These are phyloP conservation scores for Mesorhabditis sp. DNA, from an alignment of 2,888 invertebrate genomes.

Conservation along the genomic window DNA sequence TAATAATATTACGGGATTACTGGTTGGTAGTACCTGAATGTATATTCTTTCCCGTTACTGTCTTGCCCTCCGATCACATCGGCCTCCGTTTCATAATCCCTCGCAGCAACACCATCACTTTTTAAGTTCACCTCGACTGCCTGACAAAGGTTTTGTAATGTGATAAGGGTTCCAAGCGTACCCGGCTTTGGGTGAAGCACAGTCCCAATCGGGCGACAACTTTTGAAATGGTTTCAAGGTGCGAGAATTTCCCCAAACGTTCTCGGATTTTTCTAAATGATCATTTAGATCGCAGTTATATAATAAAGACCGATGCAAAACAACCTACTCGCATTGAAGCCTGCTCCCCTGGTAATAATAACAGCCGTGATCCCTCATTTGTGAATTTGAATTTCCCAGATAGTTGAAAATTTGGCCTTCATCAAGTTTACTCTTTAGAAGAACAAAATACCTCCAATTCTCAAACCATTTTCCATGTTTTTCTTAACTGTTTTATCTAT, in stretches of 20 bases:
- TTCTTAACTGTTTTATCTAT: constrained; percentile 36
- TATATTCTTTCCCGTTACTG: too few relatives aligned
- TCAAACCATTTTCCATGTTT: constrained; percentile 34
- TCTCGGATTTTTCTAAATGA: too few relatives aligned
- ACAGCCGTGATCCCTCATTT: constrained; percentile 55
- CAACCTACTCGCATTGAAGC: too few relatives aligned
- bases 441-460: constrained; percentile 33
- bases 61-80: constrained; percentile 36
- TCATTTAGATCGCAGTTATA: too few relatives aligned
- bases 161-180: background rate
- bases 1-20: too few relatives aligned
- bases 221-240: constrained; percentile 54
- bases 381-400: constrained; percentile 56
- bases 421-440: too few relatives aligned
- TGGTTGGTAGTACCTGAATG: too few relatives aligned
- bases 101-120: constrained; percentile 10
- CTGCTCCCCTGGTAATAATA: constrained; percentile 30
- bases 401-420: constrained; percentile 41
- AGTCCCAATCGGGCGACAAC: constrained; percentile 59
- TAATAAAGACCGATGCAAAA: too few relatives aligned
- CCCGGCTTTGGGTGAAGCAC: constrained; percentile 55
- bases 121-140: background rate
- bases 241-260: too few relatives aligned
- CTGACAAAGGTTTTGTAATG: too few relatives aligned
- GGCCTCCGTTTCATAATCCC: constrained; percentile 19